A percentile compares a stretch with the other conserved stretches of the same genome.
Evolutionary conservation across 2,113 vertebrate species (phyloP).

Genomic region (rat (Rattus norvegicus)): DNA sequence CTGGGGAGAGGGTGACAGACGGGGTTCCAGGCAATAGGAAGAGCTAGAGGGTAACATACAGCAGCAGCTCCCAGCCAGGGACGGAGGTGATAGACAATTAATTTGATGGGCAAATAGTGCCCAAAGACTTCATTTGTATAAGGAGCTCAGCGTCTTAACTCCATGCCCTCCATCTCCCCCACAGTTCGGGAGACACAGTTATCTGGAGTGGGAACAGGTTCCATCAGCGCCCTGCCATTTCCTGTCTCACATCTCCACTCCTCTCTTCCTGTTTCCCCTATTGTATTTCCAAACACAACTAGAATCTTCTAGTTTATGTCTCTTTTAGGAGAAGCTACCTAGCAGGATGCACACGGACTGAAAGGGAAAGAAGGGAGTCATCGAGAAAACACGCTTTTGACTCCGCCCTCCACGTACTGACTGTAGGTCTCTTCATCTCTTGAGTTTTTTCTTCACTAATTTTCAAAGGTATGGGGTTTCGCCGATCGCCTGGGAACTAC

Average conservation of each 20-base stretch:
- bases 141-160: background rate
- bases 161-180: no score
- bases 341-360: background rate
- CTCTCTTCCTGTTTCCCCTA: background rate
- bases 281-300: background rate
- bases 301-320: background rate
- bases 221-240: background rate
- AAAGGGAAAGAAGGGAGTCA: conserved; percentile 17
- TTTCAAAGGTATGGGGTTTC: background rate
- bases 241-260: background rate
- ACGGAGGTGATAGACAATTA: background rate
- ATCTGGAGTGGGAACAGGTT: background rate
- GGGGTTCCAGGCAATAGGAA: background rate
- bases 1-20: background rate
- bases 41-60: background rate
- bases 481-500: background rate
- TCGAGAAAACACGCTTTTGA: background rate
- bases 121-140: background rate
- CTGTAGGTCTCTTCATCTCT: conserved; percentile 20
- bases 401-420: background rate
- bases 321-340: background rate
- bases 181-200: background rate
- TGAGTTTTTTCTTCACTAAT: background rate
- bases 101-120: conserved; percentile 6
- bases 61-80: background rate